Base-by-base conservation (phyloP, 2,797 vertebrate species). In the Leucoraja ocellata region DNA sequence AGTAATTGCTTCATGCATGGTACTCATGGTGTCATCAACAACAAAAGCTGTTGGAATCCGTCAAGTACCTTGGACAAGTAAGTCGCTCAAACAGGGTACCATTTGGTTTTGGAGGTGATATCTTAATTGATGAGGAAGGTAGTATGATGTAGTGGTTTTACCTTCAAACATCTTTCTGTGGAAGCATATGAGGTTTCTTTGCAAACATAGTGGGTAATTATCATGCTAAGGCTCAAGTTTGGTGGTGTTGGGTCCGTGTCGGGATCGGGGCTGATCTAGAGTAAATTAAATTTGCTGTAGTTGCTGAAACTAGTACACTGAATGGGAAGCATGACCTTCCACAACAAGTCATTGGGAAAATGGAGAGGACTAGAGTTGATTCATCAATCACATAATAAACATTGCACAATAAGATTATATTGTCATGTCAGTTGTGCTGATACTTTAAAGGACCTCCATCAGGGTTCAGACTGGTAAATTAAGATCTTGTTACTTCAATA, bases 1-100 rank as follows among this genome's bases (percentile, higher is more conserved):
- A 98, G 98, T 96, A 96, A 96, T 0, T 96, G 97, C 94, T 98
- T 98, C 95, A 97, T 98, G 94, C 97, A 96, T 94, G 96, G 96
- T 95, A 97, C 96, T 96, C 97, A 97, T 95, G 97, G 96, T 96
- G 96, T 98, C 97, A 97, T 97, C 95, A 97, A 94, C 94, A 95
- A 97, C 95, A 98, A 98, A 95, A 94, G 96, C 93, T 98, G 97
- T 95, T 99, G 98, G 98, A 96, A 95, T 93, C 94, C 95, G 93
- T 96, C 91, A 95, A 95, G 95, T 93, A 97, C 97, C 93, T 96
- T 97, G 94, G 96, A 97, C 93, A 98, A 97, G 98, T 99, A 95
- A 98, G 99, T 97, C 81, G 79, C 36, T 23, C 23, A 32, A 91
- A 91, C 36, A 4, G 36, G 23, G 65, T 18, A 11, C 65, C 18